These are phyloP conservation scores for Ptiloglossa arizonensis DNA, from an alignment of 1,140 invertebrate genomes.

Conservation along the genomic window DNA sequence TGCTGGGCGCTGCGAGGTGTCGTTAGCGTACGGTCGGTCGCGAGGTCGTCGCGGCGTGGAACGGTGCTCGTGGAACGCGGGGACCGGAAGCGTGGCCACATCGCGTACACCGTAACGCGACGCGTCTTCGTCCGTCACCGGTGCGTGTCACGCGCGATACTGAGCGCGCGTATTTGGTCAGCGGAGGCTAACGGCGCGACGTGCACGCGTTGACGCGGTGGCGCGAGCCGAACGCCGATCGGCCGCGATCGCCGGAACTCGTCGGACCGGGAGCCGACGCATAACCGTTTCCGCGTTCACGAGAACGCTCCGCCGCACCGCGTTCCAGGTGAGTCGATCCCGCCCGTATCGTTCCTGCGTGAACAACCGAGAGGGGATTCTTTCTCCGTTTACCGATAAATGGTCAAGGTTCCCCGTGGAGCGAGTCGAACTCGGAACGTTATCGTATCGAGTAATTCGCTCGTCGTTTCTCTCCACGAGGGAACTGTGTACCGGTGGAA, in stretches of 20 bases:
- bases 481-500: too few species aligned
- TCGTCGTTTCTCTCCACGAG: too few species aligned
- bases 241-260: constrained; percentile 24
- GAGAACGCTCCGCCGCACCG: neutral
- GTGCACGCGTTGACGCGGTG: constrained; percentile 1
- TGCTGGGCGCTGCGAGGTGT: constrained; percentile 14
- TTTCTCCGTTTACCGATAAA: neutral
- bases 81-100: constrained; percentile 67
- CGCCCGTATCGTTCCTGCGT: neutral
- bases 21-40: neutral
- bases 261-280: neutral
- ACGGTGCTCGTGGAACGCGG: constrained; percentile 46
- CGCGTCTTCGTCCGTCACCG: constrained; percentile 13
- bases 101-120: constrained; percentile 62
- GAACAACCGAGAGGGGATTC: neutral
- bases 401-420: constrained; percentile 15
- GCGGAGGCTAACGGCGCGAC: constrained; percentile 45
- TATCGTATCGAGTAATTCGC: too few species aligned
- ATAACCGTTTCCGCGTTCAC: constrained; percentile 3
- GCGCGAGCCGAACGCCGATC: constrained; percentile 13
- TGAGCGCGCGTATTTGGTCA: constrained; percentile 26
- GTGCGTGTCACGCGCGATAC: constrained; percentile 21
- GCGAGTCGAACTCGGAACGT: too few species aligned
- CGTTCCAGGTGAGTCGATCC: neutral
- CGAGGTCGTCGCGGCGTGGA: constrained; percentile 8